A percentile compares a stretch with the other conserved stretches of the same genome.
Evolutionary conservation across 2,888 invertebrate genomes (phyloP).

Genomic region (Periphyllus acericola): DNA sequence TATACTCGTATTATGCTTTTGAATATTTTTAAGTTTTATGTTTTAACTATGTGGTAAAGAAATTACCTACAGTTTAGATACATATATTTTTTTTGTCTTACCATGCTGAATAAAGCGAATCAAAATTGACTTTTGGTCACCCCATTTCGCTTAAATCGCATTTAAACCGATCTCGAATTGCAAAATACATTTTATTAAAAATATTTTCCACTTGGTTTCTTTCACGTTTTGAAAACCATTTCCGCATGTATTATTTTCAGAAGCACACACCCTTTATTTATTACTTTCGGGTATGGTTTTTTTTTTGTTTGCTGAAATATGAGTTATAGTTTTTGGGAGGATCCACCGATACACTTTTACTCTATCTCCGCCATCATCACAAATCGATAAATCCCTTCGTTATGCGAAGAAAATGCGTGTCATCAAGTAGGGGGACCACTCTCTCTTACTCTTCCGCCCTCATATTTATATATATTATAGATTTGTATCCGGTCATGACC

Average conservation of each 20-base stretch:
- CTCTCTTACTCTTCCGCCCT: background rate
- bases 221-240: slow-evolving; percentile 27
- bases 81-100: background rate
- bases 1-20: too few species aligned
- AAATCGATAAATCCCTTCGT: slow-evolving; percentile 47
- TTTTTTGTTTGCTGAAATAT: slow-evolving; percentile 46
- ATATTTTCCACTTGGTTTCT: slow-evolving; percentile 48
- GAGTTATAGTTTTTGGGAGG: slow-evolving; percentile 46
- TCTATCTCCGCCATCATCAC: slow-evolving; percentile 7
- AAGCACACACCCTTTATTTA: slow-evolving; percentile 43
- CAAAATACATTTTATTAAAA: slow-evolving; percentile 39
- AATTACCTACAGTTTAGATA: too few species aligned
- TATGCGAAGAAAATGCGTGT: slow-evolving; percentile 28
- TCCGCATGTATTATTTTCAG: slow-evolving; percentile 46
- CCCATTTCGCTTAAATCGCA: slow-evolving; percentile 34
- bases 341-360: slow-evolving; percentile 20
- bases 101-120: background rate
- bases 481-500: slow-evolving; percentile 47
- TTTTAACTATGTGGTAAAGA: too few species aligned
- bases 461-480: background rate
- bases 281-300: slow-evolving; percentile 27
- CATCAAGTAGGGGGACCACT: slow-evolving; percentile 2
- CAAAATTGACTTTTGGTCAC: slow-evolving; percentile 34
- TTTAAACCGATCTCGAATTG: slow-evolving; percentile 25
- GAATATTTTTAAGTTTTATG: too few species aligned